These are phyloP conservation scores for Caenorhabditis macrosperma DNA, from an alignment of 2,888 invertebrate genomes.

Conservation along the genomic window DNA sequence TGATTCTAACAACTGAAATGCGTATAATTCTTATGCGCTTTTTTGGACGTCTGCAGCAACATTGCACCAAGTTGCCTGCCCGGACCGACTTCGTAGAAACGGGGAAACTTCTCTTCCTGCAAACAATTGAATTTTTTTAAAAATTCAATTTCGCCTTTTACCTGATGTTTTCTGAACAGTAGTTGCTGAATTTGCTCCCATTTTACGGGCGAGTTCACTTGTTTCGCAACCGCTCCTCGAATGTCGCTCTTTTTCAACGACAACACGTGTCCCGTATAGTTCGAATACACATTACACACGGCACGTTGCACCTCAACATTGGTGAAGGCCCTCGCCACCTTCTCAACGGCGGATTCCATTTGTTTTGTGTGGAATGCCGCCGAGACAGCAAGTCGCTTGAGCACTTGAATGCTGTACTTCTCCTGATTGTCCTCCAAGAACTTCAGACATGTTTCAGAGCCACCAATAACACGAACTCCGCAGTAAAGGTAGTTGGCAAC, in stretches of 20 bases:
- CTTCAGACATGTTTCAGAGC: conserved; percentile 69
- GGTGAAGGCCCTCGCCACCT: conserved; percentile 57
- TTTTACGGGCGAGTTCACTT: conserved; percentile 76
- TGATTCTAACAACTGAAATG: conserved; percentile 60
- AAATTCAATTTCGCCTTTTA: conserved; percentile 19
- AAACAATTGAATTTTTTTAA: background rate
- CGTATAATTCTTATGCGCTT: conserved; percentile 71
- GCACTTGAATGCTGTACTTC: conserved; percentile 71
- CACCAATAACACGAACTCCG: conserved; percentile 76
- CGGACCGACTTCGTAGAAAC: conserved; percentile 78
- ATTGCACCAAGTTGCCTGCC: conserved; percentile 78
- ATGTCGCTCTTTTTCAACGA: conserved; percentile 71
- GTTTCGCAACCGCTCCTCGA: conserved; percentile 68
- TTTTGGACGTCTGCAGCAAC: conserved; percentile 76
- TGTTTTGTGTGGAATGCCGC: conserved; percentile 78
- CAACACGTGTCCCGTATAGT: conserved; percentile 74
- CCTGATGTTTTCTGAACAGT: conserved; percentile 76
- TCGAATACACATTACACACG: conserved; percentile 77
- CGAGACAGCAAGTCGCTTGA: conserved; percentile 74
- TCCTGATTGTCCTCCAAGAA: conserved; percentile 74
- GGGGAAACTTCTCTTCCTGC: conserved; percentile 74
- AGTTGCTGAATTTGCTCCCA: conserved; percentile 80
- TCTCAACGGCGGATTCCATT: conserved; percentile 73
- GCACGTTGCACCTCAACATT: conserved; percentile 62
- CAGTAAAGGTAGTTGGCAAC: conserved; percentile 77